Base-by-base conservation (phyloP, 2,797 vertebrate species). In the Acanthurus tractus region DNA sequence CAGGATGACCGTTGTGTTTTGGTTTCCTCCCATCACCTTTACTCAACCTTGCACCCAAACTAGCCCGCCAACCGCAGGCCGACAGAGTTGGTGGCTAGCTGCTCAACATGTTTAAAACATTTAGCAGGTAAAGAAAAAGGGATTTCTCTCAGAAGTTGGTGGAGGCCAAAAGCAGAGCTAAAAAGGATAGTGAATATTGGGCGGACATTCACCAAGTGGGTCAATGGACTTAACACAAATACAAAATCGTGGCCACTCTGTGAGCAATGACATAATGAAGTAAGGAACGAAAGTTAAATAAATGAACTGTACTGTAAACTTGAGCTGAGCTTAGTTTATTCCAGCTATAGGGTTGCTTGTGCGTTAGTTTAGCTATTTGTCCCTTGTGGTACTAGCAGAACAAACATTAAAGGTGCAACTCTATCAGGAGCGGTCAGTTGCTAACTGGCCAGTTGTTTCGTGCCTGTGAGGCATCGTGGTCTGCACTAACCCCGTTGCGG, bases 401-500 rank as follows among this genome's bases (percentile, higher is more conserved):
- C 22, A 44, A 40, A 70, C 10, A 12, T 55, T 20, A 72, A 71
- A 71, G 34, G 34, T 65, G n/a, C 52, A 54, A 14, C 49, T 40
- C 9, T 54, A 57, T 68, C 17, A 66, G 42, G 66, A 42, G 11
- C 63, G 50, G 54, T 29, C 55, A 48, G 12, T 49, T 1, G 1
- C 61, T 72, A 45, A 3, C 48, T 68, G 67, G 29, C 6, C 29
- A 34, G 29, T 34, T 50, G 48, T 81, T 62, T 54, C 61, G 45
- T 52, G 44, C 38, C 42, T 10, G 59, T 67, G 66, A 57, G 69
- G 62, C 40, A 53, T 52, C 54, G 25, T 49, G 48, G 56, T 65
- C 49, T 68, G 59, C 72, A 63, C 46, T 63, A 68, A 23, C 59
- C 54, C 64, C 36, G 73, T 42, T 82, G 82, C 61, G 84, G 88